Evolutionary conservation across 2,113 vertebrate genomes (phyloP), one percentile per base, ranked within the genome.

Genomic region (Vulpes ferrilata): DNA sequence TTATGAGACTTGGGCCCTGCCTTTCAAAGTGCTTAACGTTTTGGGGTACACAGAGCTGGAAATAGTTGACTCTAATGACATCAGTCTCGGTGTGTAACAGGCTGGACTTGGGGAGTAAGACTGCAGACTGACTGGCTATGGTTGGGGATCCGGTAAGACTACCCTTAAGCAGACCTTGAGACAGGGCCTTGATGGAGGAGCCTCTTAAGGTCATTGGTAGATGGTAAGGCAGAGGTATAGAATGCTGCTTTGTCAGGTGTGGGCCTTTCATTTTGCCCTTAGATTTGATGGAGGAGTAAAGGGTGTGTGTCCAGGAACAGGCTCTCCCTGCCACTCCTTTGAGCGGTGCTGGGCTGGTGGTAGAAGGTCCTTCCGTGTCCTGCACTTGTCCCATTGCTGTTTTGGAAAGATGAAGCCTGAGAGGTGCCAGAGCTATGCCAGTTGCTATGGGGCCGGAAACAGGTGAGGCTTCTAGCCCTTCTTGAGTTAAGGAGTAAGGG

Each of bases 351-450:
- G 59, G 73, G 51, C 25, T 65, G 84, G 85, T 48, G 97, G 48
- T 30, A 85, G 89, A 95, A 94, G 88, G n/a, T 79, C 16, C 48
- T 96, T 97, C 12, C 19, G 20, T 92, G 48, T 84, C 81, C 57
- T 96, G 30, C 38, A 78, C 96, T 95, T 97, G 94, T 96, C 95
- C 67, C 38, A 80, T 80, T 89, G 74, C 86, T 96, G 85, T 96
- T 98, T 98, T 97, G 97, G 93, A 93, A 97, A 95, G 93, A 96
- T 78, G 88, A 95, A 76, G 69, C 74, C 76, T 79, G 84, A 84
- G 80, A 96, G 80, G 62, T 0, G 64, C 60, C 43, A 96, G 84
- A 94, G 85, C 65, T 93, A 32, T 91, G 13, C 32, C 74, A 30
- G 94, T 89, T 93, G 84, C 89, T 57, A 32, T 60, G 90, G 93